Percentiles rank a stretch among this genome's conserved stretches.
These are phyloP conservation scores for Apoda limacodes DNA, from an alignment of 2,888 invertebrate genomes.

Conservation along the genomic window DNA sequence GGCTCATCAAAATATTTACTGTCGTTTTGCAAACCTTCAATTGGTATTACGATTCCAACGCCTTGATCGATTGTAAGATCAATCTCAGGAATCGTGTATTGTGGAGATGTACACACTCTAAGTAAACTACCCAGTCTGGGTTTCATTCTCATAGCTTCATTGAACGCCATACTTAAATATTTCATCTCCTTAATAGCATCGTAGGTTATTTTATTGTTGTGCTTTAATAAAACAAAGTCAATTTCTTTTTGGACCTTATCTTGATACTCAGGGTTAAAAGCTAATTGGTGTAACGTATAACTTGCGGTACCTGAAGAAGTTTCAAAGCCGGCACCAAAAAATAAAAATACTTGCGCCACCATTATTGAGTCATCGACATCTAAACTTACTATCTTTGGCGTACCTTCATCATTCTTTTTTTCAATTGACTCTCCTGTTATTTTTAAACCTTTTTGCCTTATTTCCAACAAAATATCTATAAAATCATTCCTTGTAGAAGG, in stretches of 20 bases:
- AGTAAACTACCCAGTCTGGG: slow-evolving; percentile 49
- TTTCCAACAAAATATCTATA: no score
- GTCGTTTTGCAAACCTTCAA: slow-evolving; percentile 50
- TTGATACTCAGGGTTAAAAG: slow-evolving; percentile 54
- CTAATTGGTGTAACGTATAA: slow-evolving; percentile 56
- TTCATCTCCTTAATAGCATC: no score
- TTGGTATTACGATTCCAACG: slow-evolving; percentile 42
- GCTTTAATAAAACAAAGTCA: slow-evolving; percentile 39
- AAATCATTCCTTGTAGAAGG: slow-evolving; percentile 51
- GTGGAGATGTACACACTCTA: slow-evolving; percentile 39
- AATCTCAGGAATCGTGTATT: slow-evolving; percentile 50
- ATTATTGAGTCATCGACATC: slow-evolving; percentile 43
- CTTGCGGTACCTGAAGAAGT: slow-evolving; percentile 62
- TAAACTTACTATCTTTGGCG: slow-evolving; percentile 36
- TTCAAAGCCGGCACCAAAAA: slow-evolving; percentile 64
- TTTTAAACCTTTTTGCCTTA: slow-evolving; percentile 45
- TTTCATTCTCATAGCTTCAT: slow-evolving; percentile 53
- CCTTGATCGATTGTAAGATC: slow-evolving; percentile 41
- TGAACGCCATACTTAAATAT: slow-evolving; percentile 49
- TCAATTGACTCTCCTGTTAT: slow-evolving; percentile 49
- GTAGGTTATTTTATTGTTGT: no score
- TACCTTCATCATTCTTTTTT: slow-evolving; percentile 35
- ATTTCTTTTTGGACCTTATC: slow-evolving; percentile 51
- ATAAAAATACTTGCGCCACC: slow-evolving; percentile 54
- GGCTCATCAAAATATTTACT: slow-evolving; percentile 46